A percentile compares a stretch with the other conserved stretches of the same genome.
Conservation (phyloP, 2,797 vertebrate genomes). For the Macropus fuliginosus region DNA sequence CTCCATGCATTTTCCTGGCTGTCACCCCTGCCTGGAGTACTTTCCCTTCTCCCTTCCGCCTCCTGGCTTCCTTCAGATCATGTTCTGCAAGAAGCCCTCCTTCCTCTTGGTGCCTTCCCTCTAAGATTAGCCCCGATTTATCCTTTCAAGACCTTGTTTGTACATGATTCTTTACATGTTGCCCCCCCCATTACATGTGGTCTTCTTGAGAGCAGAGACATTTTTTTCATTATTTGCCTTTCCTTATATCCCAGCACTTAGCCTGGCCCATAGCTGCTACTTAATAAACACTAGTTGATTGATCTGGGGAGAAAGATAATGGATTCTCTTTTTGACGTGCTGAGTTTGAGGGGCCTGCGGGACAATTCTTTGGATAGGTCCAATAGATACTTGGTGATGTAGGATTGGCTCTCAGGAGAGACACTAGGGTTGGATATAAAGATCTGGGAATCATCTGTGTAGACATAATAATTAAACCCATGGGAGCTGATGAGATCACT, state of each 20-base stretch:
- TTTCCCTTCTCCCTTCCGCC: not conserved
- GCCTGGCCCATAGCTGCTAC: too few relatives aligned
- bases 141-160: not conserved
- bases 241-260: not conserved
- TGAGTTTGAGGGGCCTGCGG: not conserved
- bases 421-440: not conserved
- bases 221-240: not conserved
- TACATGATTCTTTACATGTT: not conserved
- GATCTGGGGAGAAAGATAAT: not conserved
- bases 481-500: not conserved
- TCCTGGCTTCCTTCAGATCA: not conserved
- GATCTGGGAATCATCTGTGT: not conserved
- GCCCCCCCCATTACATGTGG: not conserved
- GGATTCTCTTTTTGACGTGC: not conserved
- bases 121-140: not conserved
- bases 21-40: not conserved
- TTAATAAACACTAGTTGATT: not conserved
- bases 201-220: not conserved
- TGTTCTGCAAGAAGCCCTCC: not conserved
- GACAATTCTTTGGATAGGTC: not conserved
- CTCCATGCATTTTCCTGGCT: not conserved
- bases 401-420: not conserved
- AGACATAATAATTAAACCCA: not conserved
- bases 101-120: not conserved
- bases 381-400: not conserved